These are phyloP conservation scores for Trematocara marginatum DNA, from an alignment of 2,113 vertebrate genomes.

Conservation along the genomic window DNA sequence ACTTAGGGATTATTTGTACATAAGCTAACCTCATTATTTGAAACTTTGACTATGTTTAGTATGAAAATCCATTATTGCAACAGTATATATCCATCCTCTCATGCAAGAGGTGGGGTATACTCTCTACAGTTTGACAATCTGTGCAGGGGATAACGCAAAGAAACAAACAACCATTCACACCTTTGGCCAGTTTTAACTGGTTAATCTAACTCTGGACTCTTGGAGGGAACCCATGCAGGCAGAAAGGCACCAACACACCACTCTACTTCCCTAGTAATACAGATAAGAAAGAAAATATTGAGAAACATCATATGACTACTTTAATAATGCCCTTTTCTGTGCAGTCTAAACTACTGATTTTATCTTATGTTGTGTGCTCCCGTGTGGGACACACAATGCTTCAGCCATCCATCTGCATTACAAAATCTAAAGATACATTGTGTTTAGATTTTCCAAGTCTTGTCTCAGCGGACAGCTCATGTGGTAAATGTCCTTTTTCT, in stretches of 20 bases:
- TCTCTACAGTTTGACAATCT: background rate
- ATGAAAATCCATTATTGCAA: background rate
- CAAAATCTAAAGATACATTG: background rate
- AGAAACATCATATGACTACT: background rate
- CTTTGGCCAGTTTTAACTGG: background rate
- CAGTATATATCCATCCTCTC: background rate
- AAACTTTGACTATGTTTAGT: background rate
- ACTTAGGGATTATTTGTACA: background rate
- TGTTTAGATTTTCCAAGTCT: slow-evolving; percentile 22
- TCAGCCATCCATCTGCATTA: background rate
- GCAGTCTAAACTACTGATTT: background rate
- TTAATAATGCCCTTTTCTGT: background rate
- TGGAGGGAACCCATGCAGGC: background rate
- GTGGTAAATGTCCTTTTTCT: slow-evolving; percentile 11
- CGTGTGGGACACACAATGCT: background rate
- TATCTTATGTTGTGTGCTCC: background rate
- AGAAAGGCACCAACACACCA: background rate
- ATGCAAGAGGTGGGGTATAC: background rate
- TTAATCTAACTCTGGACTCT: background rate
- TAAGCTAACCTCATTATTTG: background rate
- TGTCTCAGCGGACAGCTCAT: slow-evolving; percentile 1
- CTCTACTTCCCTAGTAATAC: background rate
- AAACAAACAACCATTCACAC: background rate
- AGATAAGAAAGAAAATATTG: background rate
- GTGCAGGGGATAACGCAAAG: background rate